A percentile compares a stretch with the other conserved stretches of the same genome.
Evolutionary conservation across 2,797 vertebrate species (phyloP).

Genomic region (Sebastiscus albofasciatus): DNA sequence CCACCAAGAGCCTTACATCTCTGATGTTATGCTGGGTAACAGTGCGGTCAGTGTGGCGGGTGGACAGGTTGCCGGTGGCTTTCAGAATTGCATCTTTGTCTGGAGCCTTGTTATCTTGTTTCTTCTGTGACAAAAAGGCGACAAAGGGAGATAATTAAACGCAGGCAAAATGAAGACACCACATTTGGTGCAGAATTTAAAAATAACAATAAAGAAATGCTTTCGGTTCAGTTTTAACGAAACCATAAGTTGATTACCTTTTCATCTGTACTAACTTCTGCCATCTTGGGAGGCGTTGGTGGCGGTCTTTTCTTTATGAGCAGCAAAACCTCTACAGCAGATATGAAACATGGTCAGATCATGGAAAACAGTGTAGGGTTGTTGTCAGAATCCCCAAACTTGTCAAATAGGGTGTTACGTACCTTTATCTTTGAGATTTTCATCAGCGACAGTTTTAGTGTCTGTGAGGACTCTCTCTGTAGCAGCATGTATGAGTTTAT

Average conservation of each 20-base stretch:
- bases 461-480: conserved; percentile 93
- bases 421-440: conserved; percentile 95
- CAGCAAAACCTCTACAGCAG: conserved; percentile 88
- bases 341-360: background rate
- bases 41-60: conserved; percentile 87
- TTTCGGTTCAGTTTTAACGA: background rate
- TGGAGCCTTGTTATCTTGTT: conserved; percentile 96
- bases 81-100: conserved; percentile 96
- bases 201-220: background rate
- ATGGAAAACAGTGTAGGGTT: background rate
- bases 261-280: conserved; percentile 92
- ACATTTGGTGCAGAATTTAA: background rate
- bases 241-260: conserved; percentile 81
- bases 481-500: conserved; percentile 93
- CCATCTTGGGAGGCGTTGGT: conserved; percentile 88
- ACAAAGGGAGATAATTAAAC: background rate
- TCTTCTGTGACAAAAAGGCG: conserved; percentile 83
- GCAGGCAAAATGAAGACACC: background rate
- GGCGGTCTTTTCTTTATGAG: conserved; percentile 93
- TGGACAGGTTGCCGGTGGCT: conserved; percentile 89
- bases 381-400: background rate
- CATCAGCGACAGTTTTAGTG: conserved; percentile 90
- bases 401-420: background rate
- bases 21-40: conserved; percentile 93
- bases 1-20: conserved; percentile 86